phyloP scores from a whole-genome alignment of 2,113 vertebrate genomes.

The Eleginops maclovinus region DNA sequence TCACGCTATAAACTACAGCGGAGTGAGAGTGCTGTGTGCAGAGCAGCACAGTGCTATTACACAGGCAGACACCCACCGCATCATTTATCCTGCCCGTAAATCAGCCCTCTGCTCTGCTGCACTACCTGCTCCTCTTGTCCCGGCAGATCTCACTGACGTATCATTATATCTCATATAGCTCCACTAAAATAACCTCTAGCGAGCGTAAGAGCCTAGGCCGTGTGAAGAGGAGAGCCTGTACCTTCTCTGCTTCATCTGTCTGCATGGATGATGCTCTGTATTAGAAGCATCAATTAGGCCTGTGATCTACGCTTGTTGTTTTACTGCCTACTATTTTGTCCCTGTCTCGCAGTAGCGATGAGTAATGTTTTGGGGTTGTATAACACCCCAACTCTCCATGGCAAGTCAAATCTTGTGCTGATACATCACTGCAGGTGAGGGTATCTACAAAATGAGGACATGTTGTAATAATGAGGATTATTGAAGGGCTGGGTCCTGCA shows the following conservation, averaged over 20 bases:
- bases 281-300: conserved; percentile 62
- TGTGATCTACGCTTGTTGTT: conserved; percentile 58
- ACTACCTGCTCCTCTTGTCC: conserved; percentile 78
- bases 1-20: conserved; percentile 79
- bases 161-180: conserved; percentile 78
- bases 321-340: conserved; percentile 59
- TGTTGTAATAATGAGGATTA: conserved; percentile 68
- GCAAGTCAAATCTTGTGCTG: conserved; percentile 54
- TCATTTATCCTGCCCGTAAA: conserved; percentile 82
- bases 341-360: conserved; percentile 44
- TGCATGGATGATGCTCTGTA: conserved; percentile 59
- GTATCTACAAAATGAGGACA: conserved; percentile 62
- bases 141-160: conserved; percentile 77
- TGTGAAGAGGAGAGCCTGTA: conserved; percentile 52
- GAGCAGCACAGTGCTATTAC: conserved; percentile 77
- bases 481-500: conserved; percentile 55
- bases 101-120: conserved; percentile 78
- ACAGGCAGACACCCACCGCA: conserved; percentile 80
- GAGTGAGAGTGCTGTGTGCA: conserved; percentile 73
- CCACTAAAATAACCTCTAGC: conserved; percentile 76
- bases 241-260: conserved; percentile 50
- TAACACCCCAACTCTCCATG: conserved; percentile 51
- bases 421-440: conserved; percentile 63
- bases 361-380: conserved; percentile 59
- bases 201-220: conserved; percentile 67